Evolutionary conservation across 2,113 vertebrate genomes (phyloP).

Genomic region (Lepus americanus): DNA sequence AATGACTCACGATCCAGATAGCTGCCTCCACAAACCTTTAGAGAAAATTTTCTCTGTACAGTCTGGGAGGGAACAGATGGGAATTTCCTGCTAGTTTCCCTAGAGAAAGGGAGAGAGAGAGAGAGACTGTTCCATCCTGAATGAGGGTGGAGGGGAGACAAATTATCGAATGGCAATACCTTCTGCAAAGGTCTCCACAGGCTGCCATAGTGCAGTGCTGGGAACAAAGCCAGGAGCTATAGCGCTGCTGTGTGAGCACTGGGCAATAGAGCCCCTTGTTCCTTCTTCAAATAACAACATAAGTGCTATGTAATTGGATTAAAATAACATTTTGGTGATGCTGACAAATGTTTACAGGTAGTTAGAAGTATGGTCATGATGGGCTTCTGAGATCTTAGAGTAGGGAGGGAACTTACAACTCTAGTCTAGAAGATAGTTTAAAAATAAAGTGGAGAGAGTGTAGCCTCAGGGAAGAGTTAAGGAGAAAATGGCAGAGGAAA

Average conservation of each 20-base stretch:
- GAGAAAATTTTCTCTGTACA: background rate
- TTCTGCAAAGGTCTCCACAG: background rate
- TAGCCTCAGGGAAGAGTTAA: too few species aligned
- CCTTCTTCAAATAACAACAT: background rate
- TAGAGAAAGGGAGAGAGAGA: background rate
- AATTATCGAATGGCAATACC: background rate
- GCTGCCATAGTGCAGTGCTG: background rate
- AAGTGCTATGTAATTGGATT: background rate
- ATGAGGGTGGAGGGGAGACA: background rate
- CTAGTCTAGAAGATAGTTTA: too few species aligned
- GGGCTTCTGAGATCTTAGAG: too few species aligned
- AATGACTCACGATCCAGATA: conserved; percentile 51
- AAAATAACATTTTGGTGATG: background rate
- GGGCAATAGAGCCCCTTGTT: background rate
- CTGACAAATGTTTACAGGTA: background rate
- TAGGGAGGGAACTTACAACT: too few species aligned
- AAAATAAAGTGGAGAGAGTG: too few species aligned
- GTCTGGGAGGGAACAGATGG: background rate
- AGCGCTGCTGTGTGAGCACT: background rate
- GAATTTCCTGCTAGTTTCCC: conserved; percentile 40
- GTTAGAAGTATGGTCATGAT: background rate
- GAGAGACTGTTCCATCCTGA: background rate
- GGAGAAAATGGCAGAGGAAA: too few species aligned
- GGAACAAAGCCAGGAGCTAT: background rate
- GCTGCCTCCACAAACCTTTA: background rate